Evolutionary conservation across 1,140 invertebrate species (phyloP).

Genomic region (Medauroidea extradentata): DNA sequence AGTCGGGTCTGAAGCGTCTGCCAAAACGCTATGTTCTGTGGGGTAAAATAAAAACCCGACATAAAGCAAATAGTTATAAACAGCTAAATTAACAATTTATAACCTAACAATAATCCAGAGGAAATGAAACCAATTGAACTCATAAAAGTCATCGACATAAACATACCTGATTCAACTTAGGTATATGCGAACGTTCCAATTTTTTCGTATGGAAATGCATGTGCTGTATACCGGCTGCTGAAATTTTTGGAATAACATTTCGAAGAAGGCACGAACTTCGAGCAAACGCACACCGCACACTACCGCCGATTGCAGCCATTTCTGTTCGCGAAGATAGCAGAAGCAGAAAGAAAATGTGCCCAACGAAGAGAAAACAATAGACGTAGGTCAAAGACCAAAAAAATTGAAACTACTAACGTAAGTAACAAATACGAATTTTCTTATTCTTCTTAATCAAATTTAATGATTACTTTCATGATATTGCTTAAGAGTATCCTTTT

Average conservation of each 20-base stretch:
- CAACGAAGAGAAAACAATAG: too few relatives aligned
- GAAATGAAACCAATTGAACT: not conserved
- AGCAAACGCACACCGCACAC: not conserved
- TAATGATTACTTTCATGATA: too few relatives aligned
- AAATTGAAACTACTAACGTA: too few relatives aligned
- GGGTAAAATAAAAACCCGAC: constrained; percentile 4
- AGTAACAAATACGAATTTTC: too few relatives aligned
- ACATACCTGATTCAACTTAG: not conserved
- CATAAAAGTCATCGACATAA: not conserved
- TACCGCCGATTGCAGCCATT: not conserved
- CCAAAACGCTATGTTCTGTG: constrained; percentile 3
- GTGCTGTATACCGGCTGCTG: not conserved
- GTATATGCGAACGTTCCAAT: not conserved
- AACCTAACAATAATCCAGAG: not conserved
- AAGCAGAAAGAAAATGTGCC: too few relatives aligned
- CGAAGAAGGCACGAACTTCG: not conserved
- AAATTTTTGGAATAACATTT: not conserved
- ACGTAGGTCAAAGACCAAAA: too few relatives aligned
- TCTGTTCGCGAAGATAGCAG: not conserved
- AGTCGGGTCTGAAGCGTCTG: constrained; percentile 5
- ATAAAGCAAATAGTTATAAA: not conserved
- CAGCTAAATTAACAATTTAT: not conserved
- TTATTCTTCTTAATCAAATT: too few relatives aligned
- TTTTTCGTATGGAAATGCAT: not conserved
- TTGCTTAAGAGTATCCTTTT: too few relatives aligned